Conservation (phyloP, 2,797 vertebrate species). For the Sebastolobus altivelis region DNA sequence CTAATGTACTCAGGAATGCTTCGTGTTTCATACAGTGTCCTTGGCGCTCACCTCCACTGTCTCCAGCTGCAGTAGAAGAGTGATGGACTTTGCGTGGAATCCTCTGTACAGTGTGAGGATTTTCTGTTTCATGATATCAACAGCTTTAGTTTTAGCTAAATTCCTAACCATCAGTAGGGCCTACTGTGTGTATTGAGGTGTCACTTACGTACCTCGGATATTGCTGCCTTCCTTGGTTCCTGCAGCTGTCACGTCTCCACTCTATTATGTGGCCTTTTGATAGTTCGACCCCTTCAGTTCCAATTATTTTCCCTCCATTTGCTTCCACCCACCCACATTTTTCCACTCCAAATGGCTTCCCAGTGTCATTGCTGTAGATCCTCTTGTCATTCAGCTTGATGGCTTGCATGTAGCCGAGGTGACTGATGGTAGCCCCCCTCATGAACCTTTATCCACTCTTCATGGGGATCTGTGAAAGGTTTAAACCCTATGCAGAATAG, state of each 20-base stretch:
- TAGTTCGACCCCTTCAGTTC: conserved; percentile 49
- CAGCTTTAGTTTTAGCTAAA: not conserved
- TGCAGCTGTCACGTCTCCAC: conserved; percentile 19
- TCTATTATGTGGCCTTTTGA: conserved; percentile 43
- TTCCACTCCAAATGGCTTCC: conserved; percentile 55
- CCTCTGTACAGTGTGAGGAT: not conserved
- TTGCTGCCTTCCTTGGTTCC: conserved; percentile 2
- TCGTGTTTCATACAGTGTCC: conserved; percentile 67
- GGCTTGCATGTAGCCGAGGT: conserved; percentile 25
- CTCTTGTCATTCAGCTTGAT: conserved; percentile 55
- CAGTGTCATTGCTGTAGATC: conserved; percentile 52
- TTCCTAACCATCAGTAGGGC: not conserved
- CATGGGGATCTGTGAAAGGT: conserved; percentile 14
- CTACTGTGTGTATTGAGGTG: not conserved
- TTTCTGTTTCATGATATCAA: conserved; percentile 18
- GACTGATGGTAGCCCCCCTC: conserved; percentile 43
- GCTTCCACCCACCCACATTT: conserved; percentile 43
- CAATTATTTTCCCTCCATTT: conserved; percentile 63
- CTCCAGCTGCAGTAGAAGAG: conserved; percentile 32
- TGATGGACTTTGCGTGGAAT: conserved; percentile 30
- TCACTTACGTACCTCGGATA: not conserved
- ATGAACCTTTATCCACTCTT: conserved; percentile 36
- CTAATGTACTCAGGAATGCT: conserved; percentile 71
- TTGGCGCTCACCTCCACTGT: conserved; percentile 64
- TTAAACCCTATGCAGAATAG: conserved; percentile 24